phyloP scores from a whole-genome alignment of 2,797 vertebrate species.

The Natrix natrix region DNA sequence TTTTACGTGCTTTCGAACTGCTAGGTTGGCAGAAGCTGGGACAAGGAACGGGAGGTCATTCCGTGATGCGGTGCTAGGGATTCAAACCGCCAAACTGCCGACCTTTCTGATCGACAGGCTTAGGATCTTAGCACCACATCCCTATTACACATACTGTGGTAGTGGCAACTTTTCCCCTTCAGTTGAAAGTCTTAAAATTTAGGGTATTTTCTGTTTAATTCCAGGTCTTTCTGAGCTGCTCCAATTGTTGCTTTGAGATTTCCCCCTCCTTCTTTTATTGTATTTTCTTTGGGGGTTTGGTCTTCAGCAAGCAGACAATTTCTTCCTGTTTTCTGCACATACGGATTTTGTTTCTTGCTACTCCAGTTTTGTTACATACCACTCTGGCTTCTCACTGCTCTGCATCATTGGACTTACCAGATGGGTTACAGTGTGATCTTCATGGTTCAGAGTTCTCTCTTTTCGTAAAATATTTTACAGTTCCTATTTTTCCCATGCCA shows the following conservation, averaged over 20 bases:
- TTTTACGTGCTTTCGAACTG: too few species aligned
- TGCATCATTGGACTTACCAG: background rate
- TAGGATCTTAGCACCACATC: too few species aligned
- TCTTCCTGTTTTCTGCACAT: constrained; percentile 45
- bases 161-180: background rate
- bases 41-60: too few species aligned
- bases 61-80: too few species aligned
- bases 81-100: too few species aligned
- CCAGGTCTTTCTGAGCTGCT: background rate
- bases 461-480: background rate
- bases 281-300: constrained; percentile 32
- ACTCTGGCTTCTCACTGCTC: background rate
- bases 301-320: constrained; percentile 19
- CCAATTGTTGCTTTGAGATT: background rate
- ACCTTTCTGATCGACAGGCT: too few species aligned
- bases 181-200: background rate
- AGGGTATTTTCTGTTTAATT: fast-evolving
- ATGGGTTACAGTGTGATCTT: background rate
- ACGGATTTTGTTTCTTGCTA: background rate
- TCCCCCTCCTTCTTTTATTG: background rate
- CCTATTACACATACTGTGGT: background rate
- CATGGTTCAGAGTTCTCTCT: background rate
- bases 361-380: constrained; percentile 5
- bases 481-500: too few species aligned
- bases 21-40: too few species aligned